Evolutionary conservation across 2,797 vertebrate genomes (phyloP).

Genomic region (Paratrypauchen microcephalus): DNA sequence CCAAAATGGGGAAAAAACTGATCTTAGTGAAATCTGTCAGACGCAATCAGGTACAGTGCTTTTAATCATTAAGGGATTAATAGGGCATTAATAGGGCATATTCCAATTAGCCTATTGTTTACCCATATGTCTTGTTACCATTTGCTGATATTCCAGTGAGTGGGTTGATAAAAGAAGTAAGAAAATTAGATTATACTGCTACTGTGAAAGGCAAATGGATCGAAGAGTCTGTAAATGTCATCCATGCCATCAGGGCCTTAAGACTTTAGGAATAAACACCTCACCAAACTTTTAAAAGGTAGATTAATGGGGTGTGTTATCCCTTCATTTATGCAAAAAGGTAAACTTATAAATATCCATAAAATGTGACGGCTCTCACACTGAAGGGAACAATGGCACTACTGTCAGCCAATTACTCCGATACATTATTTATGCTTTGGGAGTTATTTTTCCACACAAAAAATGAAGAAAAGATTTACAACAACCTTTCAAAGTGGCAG

Average conservation of each 20-base stretch:
- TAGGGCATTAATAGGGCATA: not conserved
- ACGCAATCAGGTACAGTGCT: too few species aligned
- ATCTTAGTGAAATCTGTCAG: too few species aligned
- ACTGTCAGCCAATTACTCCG: slow-evolving; percentile 3
- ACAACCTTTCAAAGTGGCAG: slow-evolving; percentile 52
- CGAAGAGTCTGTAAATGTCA: slow-evolving; percentile 1
- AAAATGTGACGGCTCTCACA: not conserved
- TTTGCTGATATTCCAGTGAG: not conserved
- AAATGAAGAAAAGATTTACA: slow-evolving; percentile 17
- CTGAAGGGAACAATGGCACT: not conserved
- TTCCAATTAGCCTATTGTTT: not conserved
- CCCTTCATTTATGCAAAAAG: not conserved
- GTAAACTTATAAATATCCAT: slow-evolving; percentile 5
- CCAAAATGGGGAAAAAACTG: too few species aligned
- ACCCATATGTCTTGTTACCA: not conserved
- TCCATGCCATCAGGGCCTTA: not conserved
- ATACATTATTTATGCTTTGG: slow-evolving; percentile 8
- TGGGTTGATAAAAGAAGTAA: not conserved
- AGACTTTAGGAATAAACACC: not conserved
- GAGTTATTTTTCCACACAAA: slow-evolving; percentile 27
- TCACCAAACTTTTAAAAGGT: not conserved
- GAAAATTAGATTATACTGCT: not conserved
- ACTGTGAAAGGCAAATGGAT: not conserved
- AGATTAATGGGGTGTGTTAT: slow-evolving; percentile 3
- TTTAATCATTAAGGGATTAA: too few species aligned